These are phyloP conservation scores for Unio pictorum DNA, from an alignment of 2,888 invertebrate species.

Conservation along the genomic window DNA sequence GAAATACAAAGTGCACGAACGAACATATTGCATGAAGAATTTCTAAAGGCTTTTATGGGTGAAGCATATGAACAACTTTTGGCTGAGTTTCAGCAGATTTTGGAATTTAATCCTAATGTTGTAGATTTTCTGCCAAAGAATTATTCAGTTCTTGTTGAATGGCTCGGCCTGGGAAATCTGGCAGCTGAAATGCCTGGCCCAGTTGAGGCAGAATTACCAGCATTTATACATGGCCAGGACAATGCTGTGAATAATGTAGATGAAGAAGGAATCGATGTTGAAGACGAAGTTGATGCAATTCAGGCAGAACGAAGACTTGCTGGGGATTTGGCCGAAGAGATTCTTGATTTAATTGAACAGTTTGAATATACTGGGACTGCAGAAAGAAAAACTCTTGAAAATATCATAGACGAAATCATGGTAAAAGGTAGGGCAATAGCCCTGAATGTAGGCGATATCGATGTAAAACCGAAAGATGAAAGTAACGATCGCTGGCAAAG, in stretches of 20 bases:
- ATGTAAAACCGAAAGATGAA: constrained; percentile 11
- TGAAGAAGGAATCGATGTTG: constrained; percentile 38
- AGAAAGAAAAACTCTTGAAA: neutral
- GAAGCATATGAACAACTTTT: constrained; percentile 10
- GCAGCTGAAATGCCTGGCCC: constrained; percentile 16
- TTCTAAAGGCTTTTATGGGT: constrained; percentile 34
- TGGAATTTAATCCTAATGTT: constrained; percentile 19
- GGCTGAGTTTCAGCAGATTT: constrained; percentile 19
- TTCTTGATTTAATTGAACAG: too few species aligned
- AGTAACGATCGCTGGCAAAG: constrained; percentile 22
- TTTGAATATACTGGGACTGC: too few species aligned
- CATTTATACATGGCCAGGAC: neutral
- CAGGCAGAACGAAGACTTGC: too few species aligned
- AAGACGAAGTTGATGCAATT: constrained; percentile 40
- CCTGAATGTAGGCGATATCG: constrained; percentile 19
- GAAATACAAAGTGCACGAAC: constrained; percentile 43
- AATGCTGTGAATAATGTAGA: constrained; percentile 28
- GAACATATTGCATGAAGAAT: constrained; percentile 50
- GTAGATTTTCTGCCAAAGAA: constrained; percentile 12
- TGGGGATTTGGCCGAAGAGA: too few species aligned
- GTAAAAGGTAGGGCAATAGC: constrained; percentile 17
- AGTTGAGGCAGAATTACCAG: neutral
- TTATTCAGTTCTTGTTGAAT: constrained; percentile 37
- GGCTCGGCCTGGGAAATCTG: constrained; percentile 45
- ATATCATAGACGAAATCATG: constrained; percentile 8